Percentiles rank a stretch among this genome's conserved stretches.
Evolutionary conservation across 2,888 invertebrate species (phyloP).

Genomic region (Eristalis tenax): DNA sequence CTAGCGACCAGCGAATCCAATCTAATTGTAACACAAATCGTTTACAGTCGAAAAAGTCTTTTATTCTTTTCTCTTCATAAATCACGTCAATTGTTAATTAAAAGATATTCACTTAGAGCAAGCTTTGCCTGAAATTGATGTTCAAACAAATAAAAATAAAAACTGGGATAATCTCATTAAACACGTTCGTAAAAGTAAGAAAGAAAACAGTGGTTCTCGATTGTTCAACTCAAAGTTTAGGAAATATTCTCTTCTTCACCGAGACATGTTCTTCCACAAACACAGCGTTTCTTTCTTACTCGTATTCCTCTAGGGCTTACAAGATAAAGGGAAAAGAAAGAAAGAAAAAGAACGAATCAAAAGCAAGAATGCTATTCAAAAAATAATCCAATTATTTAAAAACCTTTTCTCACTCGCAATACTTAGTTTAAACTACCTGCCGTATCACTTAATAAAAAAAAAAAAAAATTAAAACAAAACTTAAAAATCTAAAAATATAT

Average conservation of each 20-base stretch:
- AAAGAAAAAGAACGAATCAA: neutral
- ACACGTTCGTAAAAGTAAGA: no score
- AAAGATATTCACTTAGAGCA: no score
- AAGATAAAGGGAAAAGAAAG: slow-evolving; percentile 36
- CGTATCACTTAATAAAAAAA: slow-evolving; percentile 37
- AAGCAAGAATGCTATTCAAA: slow-evolving; percentile 20
- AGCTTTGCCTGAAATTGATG: no score
- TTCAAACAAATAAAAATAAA: no score
- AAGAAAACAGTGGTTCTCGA: neutral
- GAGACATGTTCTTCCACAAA: neutral
- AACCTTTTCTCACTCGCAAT: slow-evolving; percentile 59
- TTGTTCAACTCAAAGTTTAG: neutral
- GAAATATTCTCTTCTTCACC: neutral
- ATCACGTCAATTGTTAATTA: no score
- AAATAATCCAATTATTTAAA: slow-evolving; percentile 33
- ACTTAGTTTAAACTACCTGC: slow-evolving; percentile 45
- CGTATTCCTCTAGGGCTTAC: slow-evolving; percentile 22
- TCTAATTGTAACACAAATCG: no score
- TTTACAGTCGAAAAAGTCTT: no score
- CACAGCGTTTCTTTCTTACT: neutral
- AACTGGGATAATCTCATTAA: no score
- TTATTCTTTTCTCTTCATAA: no score
- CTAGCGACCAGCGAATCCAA: no score
- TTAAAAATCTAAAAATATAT: slow-evolving; percentile 15
- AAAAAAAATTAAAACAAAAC: slow-evolving; percentile 18